Evolutionary conservation across 1,140 invertebrate species (phyloP).

Genomic region (Mercenaria mercenaria): DNA sequence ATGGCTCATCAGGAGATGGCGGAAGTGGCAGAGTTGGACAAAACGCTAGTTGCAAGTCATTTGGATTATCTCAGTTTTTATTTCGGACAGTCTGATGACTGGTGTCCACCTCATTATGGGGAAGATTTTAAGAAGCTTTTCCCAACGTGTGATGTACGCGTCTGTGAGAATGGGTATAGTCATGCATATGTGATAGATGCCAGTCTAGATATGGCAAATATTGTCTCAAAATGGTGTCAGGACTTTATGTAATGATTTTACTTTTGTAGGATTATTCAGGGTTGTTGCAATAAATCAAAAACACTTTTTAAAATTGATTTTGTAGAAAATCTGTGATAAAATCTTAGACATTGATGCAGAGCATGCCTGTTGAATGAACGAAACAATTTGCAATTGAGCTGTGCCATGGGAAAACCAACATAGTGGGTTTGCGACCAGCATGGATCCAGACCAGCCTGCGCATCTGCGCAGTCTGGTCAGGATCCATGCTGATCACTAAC

Average conservation of each 20-base stretch:
- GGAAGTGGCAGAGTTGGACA: conserved; percentile 84
- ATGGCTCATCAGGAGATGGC: conserved; percentile 86
- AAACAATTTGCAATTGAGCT: no score
- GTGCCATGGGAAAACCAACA: no score
- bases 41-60: conserved; percentile 82
- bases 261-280: no score
- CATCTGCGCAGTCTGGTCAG: no score
- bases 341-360: no score
- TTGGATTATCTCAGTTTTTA: conserved; percentile 90
- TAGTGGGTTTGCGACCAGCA: no score
- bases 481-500: no score
- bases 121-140: conserved; percentile 88
- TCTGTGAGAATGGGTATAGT: conserved; percentile 89
- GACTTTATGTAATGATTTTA: background rate
- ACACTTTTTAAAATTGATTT: no score
- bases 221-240: conserved; percentile 79
- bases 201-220: conserved; percentile 88
- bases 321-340: no score
- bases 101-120: conserved; percentile 91
- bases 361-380: no score
- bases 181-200: conserved; percentile 92
- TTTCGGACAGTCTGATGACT: conserved; percentile 91
- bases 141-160: conserved; percentile 89
- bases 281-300: no score
- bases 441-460: no score